phyloP scores from a whole-genome alignment of 2,797 vertebrate genomes.

The Hydrocynus forskahlii region DNA sequence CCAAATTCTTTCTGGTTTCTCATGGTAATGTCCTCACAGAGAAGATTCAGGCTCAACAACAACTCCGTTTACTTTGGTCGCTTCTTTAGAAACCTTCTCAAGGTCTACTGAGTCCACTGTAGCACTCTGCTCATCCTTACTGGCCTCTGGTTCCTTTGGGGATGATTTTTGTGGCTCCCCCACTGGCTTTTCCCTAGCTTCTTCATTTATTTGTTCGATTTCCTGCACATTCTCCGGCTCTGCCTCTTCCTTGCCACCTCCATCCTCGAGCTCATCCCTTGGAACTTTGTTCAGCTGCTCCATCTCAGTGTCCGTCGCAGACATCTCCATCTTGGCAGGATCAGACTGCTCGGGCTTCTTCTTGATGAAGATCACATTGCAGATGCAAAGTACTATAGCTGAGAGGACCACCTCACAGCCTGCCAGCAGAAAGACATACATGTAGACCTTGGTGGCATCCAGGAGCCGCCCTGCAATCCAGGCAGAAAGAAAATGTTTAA shows the following conservation, averaged over 20 bases:
- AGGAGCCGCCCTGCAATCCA: conserved; percentile 80
- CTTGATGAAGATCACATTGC: conserved; percentile 85
- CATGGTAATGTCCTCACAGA: conserved; percentile 48
- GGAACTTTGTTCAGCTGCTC: conserved; percentile 70
- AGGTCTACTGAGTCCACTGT: conserved; percentile 68
- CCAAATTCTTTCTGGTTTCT: conserved; percentile 10
- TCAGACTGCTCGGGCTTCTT: conserved; percentile 67
- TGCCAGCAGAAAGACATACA: conserved; percentile 90
- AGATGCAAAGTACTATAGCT: conserved; percentile 81
- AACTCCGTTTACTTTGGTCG: conserved; percentile 41
- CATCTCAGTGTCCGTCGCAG: conserved; percentile 61
- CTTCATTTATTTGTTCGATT: conserved; percentile 72
- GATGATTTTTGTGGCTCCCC: conserved; percentile 61
- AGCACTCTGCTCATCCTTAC: conserved; percentile 66
- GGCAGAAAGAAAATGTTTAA: background rate
- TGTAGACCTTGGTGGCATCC: conserved; percentile 87
- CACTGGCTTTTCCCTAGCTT: conserved; percentile 48
- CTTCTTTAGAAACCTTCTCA: conserved; percentile 77
- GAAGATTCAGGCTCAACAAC: conserved; percentile 55
- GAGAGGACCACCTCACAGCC: conserved; percentile 86
- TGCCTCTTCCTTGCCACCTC: conserved; percentile 67
- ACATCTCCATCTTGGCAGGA: conserved; percentile 69
- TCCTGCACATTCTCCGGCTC: conserved; percentile 74
- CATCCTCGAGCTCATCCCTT: conserved; percentile 66
- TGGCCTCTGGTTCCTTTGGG: conserved; percentile 68